Conservation (phyloP, 1,140 invertebrate genomes). For the Drosophila ananassae region DNA sequence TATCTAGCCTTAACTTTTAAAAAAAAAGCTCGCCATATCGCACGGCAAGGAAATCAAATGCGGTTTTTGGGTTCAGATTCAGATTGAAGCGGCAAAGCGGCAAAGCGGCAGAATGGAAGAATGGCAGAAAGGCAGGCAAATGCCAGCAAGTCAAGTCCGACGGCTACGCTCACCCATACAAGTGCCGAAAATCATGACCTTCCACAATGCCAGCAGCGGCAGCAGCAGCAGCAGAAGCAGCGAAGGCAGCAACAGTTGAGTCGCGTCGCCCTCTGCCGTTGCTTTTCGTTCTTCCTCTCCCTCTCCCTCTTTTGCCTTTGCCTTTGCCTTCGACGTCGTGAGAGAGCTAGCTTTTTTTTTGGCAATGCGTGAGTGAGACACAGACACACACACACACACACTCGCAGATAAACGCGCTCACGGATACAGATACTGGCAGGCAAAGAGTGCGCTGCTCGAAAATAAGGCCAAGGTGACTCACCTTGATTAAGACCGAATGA, state of each 20-base stretch:
- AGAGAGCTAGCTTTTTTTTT: conserved; percentile 66
- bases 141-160: conserved; percentile 68
- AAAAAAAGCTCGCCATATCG: conserved; percentile 8
- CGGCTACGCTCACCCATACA: conserved; percentile 20
- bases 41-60: conserved; percentile 56
- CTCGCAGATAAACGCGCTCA: conserved; percentile 11
- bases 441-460: conserved; percentile 79
- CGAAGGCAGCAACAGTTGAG: conserved; percentile 55
- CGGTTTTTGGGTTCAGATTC: conserved; percentile 40
- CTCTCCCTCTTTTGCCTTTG: conserved; percentile 5
- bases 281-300: conserved; percentile 10
- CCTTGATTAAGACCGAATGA: conserved; percentile 83
- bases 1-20: background rate
- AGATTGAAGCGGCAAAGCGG: conserved; percentile 33
- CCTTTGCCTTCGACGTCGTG: conserved; percentile 57
- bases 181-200: conserved; percentile 82
- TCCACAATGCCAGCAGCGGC: conserved; percentile 81
- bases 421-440: background rate
- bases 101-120: conserved; percentile 15
- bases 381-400: conserved; percentile 11
- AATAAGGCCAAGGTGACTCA: conserved; percentile 84
- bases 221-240: conserved; percentile 57
- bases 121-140: conserved; percentile 45
- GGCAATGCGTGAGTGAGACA: conserved; percentile 75
- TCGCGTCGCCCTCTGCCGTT: background rate